These are phyloP conservation scores for Melanerpes formicivorus DNA, from an alignment of 2,113 vertebrate genomes.

Conservation along the genomic window DNA sequence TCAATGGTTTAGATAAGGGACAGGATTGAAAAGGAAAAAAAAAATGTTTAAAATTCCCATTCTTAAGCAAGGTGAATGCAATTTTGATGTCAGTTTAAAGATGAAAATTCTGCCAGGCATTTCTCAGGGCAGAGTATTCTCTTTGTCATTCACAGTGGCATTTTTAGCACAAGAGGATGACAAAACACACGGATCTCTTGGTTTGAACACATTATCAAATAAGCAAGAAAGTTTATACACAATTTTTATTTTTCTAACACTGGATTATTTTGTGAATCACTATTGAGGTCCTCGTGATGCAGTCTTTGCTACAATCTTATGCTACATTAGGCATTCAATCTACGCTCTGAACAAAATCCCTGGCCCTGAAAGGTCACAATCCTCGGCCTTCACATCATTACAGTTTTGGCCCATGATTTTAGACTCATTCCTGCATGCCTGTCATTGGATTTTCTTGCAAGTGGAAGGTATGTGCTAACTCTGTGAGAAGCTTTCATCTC, in stretches of 20 bases:
- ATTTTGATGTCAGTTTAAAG: conserved; percentile 51
- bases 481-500: not conserved
- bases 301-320: not conserved
- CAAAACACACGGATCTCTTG: not conserved
- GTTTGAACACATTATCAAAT: not conserved
- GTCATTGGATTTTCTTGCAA: not conserved
- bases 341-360: not conserved
- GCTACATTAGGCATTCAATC: not conserved
- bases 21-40: not conserved
- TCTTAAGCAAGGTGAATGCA: conserved; percentile 63
- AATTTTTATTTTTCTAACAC: not conserved
- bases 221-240: not conserved
- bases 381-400: not conserved
- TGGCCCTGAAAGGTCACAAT: not conserved
- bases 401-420: not conserved
- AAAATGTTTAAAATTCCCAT: conserved; percentile 40
- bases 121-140: conserved; percentile 42
- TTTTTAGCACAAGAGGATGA: conserved; percentile 24
- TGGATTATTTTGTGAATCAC: not conserved
- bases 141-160: conserved; percentile 15
- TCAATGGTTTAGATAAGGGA: conserved; percentile 58
- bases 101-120: conserved; percentile 36
- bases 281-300: not conserved
- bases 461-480: not conserved
- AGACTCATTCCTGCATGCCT: not conserved